phyloP scores from a whole-genome alignment of 2,113 vertebrate genomes.

The Eptesicus fuscus region DNA sequence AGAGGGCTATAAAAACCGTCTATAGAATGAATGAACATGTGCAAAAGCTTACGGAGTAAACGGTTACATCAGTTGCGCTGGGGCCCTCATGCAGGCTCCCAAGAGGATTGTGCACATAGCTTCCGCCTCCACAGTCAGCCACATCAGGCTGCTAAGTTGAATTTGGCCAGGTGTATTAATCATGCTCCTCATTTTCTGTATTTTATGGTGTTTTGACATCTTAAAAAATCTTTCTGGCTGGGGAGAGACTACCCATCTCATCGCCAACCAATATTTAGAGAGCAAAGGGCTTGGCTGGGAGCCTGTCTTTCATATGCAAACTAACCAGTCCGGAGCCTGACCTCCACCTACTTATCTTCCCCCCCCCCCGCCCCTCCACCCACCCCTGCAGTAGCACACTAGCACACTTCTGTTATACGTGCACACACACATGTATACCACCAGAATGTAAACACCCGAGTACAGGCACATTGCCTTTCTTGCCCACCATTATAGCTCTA shows the following conservation, averaged over 20 bases:
- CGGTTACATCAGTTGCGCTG: neutral
- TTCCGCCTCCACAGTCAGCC: neutral
- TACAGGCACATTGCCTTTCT: neutral
- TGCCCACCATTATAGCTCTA: neutral
- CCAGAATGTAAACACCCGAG: neutral
- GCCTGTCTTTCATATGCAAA: neutral
- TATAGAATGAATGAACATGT: neutral
- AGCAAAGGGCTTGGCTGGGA: neutral
- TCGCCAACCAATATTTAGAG: neutral
- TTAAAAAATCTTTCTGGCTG: neutral
- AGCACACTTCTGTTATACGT: neutral
- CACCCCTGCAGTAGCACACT: neutral
- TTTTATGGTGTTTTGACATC: neutral
- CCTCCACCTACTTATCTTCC: neutral
- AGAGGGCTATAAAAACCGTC: neutral
- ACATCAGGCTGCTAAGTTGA: neutral
- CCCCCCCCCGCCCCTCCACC: neutral
- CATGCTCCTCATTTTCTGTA: neutral
- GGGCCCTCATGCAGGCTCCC: neutral
- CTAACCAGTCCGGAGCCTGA: neutral
- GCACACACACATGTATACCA: accelerated
- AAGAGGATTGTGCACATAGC: neutral
- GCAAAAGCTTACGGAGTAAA: neutral
- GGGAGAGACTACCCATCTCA: neutral
- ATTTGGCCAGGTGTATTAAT: neutral